phyloP scores from a whole-genome alignment of 2,797 vertebrate genomes.

The Iguana delicatissima region DNA sequence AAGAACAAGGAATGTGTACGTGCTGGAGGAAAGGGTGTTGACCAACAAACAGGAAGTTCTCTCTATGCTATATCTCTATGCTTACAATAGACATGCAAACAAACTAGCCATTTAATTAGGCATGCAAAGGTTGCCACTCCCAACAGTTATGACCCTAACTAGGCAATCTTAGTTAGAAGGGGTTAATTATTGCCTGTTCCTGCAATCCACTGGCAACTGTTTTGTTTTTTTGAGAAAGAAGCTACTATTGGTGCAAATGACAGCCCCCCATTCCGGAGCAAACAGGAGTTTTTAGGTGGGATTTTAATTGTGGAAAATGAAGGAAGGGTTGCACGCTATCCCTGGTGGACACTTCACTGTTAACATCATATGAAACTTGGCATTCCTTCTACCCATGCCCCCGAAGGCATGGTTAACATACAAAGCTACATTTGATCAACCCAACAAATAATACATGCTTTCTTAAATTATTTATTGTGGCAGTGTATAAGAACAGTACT shows the following conservation, averaged over 20 bases:
- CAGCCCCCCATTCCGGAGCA: background rate
- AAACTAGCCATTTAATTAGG: too few relatives aligned
- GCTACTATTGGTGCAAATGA: background rate
- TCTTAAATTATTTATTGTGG: conserved; percentile 29
- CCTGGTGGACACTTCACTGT: background rate
- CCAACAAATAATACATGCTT: conserved; percentile 10
- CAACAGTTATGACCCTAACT: too few relatives aligned
- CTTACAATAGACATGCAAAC: too few relatives aligned
- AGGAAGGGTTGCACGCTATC: background rate
- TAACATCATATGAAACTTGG: background rate
- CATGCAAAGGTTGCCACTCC: too few relatives aligned
- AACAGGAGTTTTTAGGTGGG: background rate
- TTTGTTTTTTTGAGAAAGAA: background rate
- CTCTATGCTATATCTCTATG: too few relatives aligned
- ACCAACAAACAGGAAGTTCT: too few relatives aligned
- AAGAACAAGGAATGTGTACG: too few relatives aligned
- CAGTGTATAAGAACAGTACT: background rate
- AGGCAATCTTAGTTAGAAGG: too few relatives aligned
- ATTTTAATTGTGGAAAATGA: background rate
- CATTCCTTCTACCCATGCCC: background rate
- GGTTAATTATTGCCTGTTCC: too few relatives aligned
- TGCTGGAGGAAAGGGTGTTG: too few relatives aligned
- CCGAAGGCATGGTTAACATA: background rate
- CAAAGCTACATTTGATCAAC: background rate
- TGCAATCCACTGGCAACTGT: too few relatives aligned